These are phyloP conservation scores for Sinohyriopsis cumingii DNA, from an alignment of 2,888 invertebrate species.

Conservation along the genomic window DNA sequence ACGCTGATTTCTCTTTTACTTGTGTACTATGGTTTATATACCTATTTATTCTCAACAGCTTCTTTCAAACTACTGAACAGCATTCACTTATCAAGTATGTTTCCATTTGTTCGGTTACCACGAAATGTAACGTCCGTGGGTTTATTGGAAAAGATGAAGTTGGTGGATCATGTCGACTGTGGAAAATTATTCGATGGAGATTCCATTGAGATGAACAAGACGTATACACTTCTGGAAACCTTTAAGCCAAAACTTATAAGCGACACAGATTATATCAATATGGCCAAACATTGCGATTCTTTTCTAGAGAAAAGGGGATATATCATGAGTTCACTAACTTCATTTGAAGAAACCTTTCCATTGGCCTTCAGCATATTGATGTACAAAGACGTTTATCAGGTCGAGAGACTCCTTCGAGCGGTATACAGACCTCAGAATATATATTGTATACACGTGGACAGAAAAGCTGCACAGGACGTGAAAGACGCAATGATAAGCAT, in stretches of 20 bases:
- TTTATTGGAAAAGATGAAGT: too few species aligned
- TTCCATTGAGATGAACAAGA: too few species aligned
- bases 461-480: slow-evolving; percentile 27
- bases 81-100: too few species aligned
- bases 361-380: slow-evolving; percentile 56
- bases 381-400: slow-evolving; percentile 45
- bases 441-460: slow-evolving; percentile 63
- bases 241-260: too few species aligned
- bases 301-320: slow-evolving; percentile 33
- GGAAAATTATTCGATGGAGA: too few species aligned
- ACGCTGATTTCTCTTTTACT: too few species aligned
- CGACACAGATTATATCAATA: slow-evolving; percentile 10
- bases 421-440: slow-evolving; percentile 62
- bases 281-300: slow-evolving; percentile 23
- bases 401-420: slow-evolving; percentile 50
- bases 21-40: too few species aligned
- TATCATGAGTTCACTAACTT: slow-evolving; percentile 27
- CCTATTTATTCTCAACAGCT: too few species aligned
- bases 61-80: too few species aligned
- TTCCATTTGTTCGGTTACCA: too few species aligned
- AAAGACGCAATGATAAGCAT: slow-evolving; percentile 28
- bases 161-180: too few species aligned
- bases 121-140: neutral
- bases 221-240: too few species aligned
- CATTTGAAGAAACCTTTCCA: slow-evolving; percentile 44